Percentiles rank a stretch among this genome's conserved stretches.
phyloP scores from a whole-genome alignment of 2,888 invertebrate genomes.

The Synanthedon formicaeformis region DNA sequence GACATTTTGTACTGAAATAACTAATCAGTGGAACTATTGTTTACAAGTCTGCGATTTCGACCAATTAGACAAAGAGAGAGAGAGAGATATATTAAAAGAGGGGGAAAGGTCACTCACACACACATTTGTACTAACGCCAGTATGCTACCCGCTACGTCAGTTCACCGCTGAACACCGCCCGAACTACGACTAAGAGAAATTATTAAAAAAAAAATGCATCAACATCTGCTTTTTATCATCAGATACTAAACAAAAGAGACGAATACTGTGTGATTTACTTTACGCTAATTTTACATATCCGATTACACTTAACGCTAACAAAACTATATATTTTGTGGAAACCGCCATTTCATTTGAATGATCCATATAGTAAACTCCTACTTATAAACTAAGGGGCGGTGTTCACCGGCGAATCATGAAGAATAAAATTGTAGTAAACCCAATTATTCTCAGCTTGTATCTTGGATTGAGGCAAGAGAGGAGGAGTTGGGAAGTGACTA shows the following conservation, averaged over 20 bases:
- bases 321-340: neutral
- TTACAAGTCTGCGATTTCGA: too few relatives aligned
- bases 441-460: neutral
- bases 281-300: conserved; percentile 10
- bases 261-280: conserved; percentile 35
- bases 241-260: conserved; percentile 24
- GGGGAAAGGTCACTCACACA: conserved; percentile 21
- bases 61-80: too few relatives aligned
- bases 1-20: too few relatives aligned
- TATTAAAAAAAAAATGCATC: conserved; percentile 47
- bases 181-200: conserved; percentile 18
- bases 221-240: conserved; percentile 32
- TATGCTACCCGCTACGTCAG: conserved; percentile 49
- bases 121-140: conserved; percentile 64
- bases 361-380: conserved; percentile 24
- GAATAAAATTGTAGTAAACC: too few relatives aligned
- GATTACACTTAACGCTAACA: conserved; percentile 4
- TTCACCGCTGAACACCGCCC: conserved; percentile 40
- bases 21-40: too few relatives aligned
- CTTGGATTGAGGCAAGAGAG: conserved; percentile 10
- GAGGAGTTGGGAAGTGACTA: conserved; percentile 11
- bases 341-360: conserved; percentile 1
- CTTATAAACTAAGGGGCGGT: conserved; percentile 41
- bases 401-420: conserved; percentile 24
- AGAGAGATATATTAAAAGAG: too few relatives aligned